Evolutionary conservation across 2,888 invertebrate genomes (phyloP), one percentile per base, ranked within the genome.

Genomic region (Anoncus sp.): DNA sequence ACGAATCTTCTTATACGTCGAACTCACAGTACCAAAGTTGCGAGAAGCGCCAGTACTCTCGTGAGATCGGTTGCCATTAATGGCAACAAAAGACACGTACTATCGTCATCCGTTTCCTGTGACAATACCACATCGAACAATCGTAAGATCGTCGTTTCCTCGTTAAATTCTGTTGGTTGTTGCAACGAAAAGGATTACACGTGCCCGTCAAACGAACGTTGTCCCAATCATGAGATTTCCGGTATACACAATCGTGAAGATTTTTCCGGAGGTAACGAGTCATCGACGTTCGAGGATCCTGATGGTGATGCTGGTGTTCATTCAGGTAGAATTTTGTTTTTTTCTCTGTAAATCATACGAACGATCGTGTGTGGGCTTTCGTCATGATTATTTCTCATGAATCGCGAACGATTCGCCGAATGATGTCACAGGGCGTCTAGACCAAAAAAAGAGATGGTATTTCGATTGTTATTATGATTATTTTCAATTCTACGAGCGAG

Each of bases 11-110:
- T 95, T 83, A 95, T 96, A 84, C 92, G 96, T 12, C 92, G 95
- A 72, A 95, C 95, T 5, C 94, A 96, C 85, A 95, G 95, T 82
- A 95, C 95, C 1, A 96, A 96, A 88, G 88, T 96, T 59, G 94
- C 95, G 1, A 92, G 95, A 75, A 95, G 94, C 84, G 94, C 94
- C 85, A 88, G 88, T 73, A 86, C 88, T 10, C 71, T 89, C 71
- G 85, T 87, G 22, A 87, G 87, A 67, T 74, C 84, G n/a, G 84
- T 77, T 38, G 63, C 65, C n/a, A 63, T 67, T 63, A 31, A 47
- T 20, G 43, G 49, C 12, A 75, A 66, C 40, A 75, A 72, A 31
- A 62, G 79, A 31, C 75, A 72, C 67, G 63, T 49, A 27, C 53
- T 79, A 10, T 49, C 71, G 4, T 65, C 79, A 1, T 79, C 79